Base-by-base conservation (phyloP, 2,888 invertebrate species). In the Boloria euphrosyne region DNA sequence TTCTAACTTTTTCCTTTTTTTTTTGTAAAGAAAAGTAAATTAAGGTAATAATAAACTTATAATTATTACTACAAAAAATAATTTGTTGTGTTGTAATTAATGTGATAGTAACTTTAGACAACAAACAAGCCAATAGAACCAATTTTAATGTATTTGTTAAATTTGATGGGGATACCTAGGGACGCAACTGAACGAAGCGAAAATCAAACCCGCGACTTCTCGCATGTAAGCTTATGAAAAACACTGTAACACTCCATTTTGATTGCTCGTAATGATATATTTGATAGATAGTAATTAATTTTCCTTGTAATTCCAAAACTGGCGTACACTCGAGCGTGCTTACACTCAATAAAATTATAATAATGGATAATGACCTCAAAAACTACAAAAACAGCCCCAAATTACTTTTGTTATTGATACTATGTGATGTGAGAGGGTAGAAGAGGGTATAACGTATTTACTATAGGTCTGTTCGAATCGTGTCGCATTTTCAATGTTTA, bases 281-380 rank as follows among this genome's bases (percentile, higher is more conserved):
- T 57, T 46, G 46, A 57, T 57, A 46, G 57, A 57, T 13, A 57
- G 46, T 57, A 57, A 57, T 46, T 46, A 57, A 46, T 13, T 46
- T 57, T 46, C 22, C 46, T 57, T 46, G 46, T 57, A 57, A 57
- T 57, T 10, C n/a, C 46, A 13, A 27, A 57, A 57, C 27, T 46
- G 46, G 44, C 22, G 44, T 16, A 13, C 22, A 27, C 38, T 13
- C 47, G 10, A 49, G 59, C 59, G 49, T 59, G 59, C 17, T 49
- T 59, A 16, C 1, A 14, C 49, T 17, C 59, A 49, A 59, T 59
- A 59, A 59, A 49, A 59, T 59, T 59, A 59, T 59, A 49, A 49
- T 59, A 59, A 59, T 59, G 59, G 49, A 16, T 49, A 31, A 13
- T 31, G 31, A 59, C 59, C 59, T 49, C n/a, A 49, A 49, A 59